Base-by-base conservation (phyloP, 2,797 vertebrate species). In the Distichodus sexfasciatus region DNA sequence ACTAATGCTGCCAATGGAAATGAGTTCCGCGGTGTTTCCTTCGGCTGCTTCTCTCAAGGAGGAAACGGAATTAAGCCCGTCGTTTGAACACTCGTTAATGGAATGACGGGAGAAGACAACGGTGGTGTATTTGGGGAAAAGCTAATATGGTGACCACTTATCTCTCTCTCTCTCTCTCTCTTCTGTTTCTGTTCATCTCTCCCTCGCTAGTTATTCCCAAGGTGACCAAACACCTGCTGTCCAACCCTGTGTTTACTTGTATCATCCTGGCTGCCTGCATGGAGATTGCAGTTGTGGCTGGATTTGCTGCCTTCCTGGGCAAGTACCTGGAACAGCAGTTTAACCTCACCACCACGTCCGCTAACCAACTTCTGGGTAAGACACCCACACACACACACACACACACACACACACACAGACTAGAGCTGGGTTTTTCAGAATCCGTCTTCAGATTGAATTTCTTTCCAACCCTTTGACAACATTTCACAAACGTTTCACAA, bases 311-410 rank as follows among this genome's bases (percentile, higher is more conserved):
- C 57, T 99, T 99, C 82, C 83, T 99, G 80, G 96, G 94, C 15
- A 99, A 99, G 77, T 99, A 99, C 86, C 85, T 99, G 60, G 97
- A 99, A 86, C 97, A 99, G 90, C 97, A 99, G 84, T 99, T 99
- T 80, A 98, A 96, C 88, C 93, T 99, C 84, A 99, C 95, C 85
- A 97, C 97, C 65, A 92, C 94, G 0, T 98, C 96, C 9, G 97
- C 97, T 38, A 99, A 98, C 87, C 97, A 99, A 87, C 92, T 99
- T 50, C 81, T 99, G 60, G 97, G 97, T 99, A 76, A 79, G 95
- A 90, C 4, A 24, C 36, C 15, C 65, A 21, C 28, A 10, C 26
- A n/a, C 29, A 6, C 33, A 15, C 15, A 24, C 26, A 12, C 31
- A 57, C 17, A 19, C 31, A 19, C n/a, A 40, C 31, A 40, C 28